These are phyloP conservation scores for Myzus persicae DNA, from an alignment of 1,140 invertebrate species.

Conservation along the genomic window DNA sequence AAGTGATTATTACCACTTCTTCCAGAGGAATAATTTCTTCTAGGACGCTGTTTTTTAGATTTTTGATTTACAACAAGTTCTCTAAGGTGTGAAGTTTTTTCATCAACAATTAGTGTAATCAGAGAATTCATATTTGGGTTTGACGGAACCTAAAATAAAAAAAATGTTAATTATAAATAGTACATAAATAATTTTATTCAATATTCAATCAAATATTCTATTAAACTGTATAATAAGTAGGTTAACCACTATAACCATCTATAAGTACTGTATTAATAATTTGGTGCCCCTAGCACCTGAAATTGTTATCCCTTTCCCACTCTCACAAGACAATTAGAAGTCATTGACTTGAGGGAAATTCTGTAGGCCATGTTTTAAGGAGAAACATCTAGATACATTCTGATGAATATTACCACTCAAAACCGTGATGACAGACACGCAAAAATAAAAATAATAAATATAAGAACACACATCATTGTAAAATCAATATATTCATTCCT, in stretches of 20 bases:
- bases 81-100: slow-evolving; percentile 40
- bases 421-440: no score
- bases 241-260: background rate
- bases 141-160: slow-evolving; percentile 12
- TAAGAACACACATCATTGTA: no score
- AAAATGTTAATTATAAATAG: background rate
- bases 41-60: background rate
- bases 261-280: background rate
- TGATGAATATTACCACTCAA: no score
- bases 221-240: background rate
- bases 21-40: background rate
- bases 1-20: background rate
- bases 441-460: no score
- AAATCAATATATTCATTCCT: no score
- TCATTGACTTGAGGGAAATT: background rate
- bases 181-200: background rate
- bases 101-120: background rate
- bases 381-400: no score
- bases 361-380: no score
- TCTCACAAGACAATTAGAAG: background rate
- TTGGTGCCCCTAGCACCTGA: background rate
- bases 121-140: background rate
- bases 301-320: background rate
- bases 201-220: background rate
- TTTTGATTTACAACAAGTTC: slow-evolving; percentile 31